Evolutionary conservation across 2,888 invertebrate species (phyloP).

Genomic region (Melanotus villosus): DNA sequence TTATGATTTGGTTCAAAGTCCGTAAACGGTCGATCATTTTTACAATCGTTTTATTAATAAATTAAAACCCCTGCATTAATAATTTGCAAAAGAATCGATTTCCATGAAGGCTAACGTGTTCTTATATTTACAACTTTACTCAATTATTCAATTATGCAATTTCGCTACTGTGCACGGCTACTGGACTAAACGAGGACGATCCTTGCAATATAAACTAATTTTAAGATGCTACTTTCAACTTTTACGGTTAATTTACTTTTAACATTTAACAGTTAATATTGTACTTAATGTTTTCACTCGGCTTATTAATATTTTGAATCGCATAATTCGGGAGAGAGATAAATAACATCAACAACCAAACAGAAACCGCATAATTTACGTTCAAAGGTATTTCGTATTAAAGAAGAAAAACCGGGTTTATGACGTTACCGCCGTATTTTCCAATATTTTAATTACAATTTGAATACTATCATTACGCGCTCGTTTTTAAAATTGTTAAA

Average conservation of each 20-base stretch:
- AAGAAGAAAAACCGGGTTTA: not conserved
- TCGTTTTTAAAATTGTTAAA: not conserved
- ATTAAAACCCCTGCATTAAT: no score
- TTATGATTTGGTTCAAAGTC: no score
- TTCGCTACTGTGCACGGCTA: constrained; percentile 25
- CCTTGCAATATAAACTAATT: constrained; percentile 30
- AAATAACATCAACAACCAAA: no score
- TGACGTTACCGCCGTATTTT: not conserved
- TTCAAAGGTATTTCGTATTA: not conserved
- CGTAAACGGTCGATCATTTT: no score
- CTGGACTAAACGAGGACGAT: constrained; percentile 43
- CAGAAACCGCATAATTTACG: no score
- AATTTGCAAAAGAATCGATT: constrained; percentile 43
- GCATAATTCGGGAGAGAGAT: no score
- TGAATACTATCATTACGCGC: not conserved
- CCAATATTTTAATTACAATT: not conserved
- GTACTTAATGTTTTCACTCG: no score
- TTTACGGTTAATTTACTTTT: constrained; percentile 20
- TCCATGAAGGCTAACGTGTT: constrained; percentile 50
- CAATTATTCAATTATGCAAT: constrained; percentile 26
- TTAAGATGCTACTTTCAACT: not conserved
- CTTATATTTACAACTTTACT: constrained; percentile 20
- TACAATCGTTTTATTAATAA: no score
- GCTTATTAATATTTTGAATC: no score
- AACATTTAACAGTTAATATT: not conserved